Evolutionary conservation across 2,888 invertebrate genomes (phyloP).

Genomic region (Endomychus coccineus): DNA sequence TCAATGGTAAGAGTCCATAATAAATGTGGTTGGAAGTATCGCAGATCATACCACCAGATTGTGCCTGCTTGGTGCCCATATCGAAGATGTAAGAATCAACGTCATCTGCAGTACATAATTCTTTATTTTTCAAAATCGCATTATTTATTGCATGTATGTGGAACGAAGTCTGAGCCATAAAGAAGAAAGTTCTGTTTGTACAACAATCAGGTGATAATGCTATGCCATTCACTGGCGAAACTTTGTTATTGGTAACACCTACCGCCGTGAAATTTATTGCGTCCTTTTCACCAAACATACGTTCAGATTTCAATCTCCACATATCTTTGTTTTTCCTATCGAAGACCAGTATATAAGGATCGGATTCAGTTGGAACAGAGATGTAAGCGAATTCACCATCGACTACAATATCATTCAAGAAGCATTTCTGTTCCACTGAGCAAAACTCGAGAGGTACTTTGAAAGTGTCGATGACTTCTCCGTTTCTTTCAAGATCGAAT

Average conservation of each 20-base stretch:
- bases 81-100: constrained; percentile 45
- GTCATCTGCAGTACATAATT: constrained; percentile 30
- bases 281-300: constrained; percentile 52
- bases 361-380: constrained; percentile 54
- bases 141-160: constrained; percentile 56
- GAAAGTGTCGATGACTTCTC: constrained; percentile 49
- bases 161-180: constrained; percentile 56
- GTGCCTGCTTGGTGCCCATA: constrained; percentile 55
- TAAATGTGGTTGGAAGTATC: constrained; percentile 57
- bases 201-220: constrained; percentile 43
- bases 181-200: constrained; percentile 48
- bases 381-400: constrained; percentile 59
- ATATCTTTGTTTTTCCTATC: constrained; percentile 52
- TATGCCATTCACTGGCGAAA: constrained; percentile 57
- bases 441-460: constrained; percentile 53
- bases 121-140: constrained; percentile 49
- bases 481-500: constrained; percentile 55
- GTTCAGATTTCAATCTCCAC: constrained; percentile 58
- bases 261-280: constrained; percentile 53
- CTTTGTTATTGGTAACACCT: constrained; percentile 41
- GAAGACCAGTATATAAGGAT: constrained; percentile 63
- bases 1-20: constrained; percentile 58
- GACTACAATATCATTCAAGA: constrained; percentile 61
- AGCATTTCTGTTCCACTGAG: constrained; percentile 46
- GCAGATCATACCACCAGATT: constrained; percentile 65